Base-by-base conservation (phyloP, 2,113 vertebrate genomes). In the Cebus imitator region DNA sequence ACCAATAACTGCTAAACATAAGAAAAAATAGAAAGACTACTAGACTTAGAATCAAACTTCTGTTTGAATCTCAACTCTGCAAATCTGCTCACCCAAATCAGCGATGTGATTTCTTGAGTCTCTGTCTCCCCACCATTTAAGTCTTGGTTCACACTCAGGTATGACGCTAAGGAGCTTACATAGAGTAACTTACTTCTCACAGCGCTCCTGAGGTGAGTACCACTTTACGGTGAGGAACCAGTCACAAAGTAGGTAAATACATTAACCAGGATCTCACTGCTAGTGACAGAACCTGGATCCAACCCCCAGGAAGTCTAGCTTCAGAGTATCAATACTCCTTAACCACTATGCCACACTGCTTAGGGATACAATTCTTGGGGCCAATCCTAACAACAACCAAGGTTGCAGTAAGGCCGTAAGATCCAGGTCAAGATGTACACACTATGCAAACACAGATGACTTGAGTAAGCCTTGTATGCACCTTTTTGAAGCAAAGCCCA, bases 401-500 rank as follows among this genome's bases (percentile, higher is more conserved):
- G 2, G 35, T 14, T 78, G 68, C 0, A 5, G 1, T 18, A 40
- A 79, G 30, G 11, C 68, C 43, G 79, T n/a, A 50, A 79, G 70
- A 50, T n/a, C 55, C 37, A 81, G 43, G 30, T 45, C 79, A 64
- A 70, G 57, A 8, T n/a, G 8, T 32, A 75, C 57, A 80, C 3
- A 23, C 35, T 83, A n/a, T 3, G 37, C 68, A 78, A 58, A 91
- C 2, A 9, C 8, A 18, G 83, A 16, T 37, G 8, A 7, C 27
- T 83, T 84, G 61, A 68, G 75, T 27, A 91, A 93, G 83, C 18
- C 52, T 45, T 37, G 25, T 85, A n/a, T 48, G 25, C 18, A 66
- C 16, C 61, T 21, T 90, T 92, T 87, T n/a, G 58, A 94, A 94
- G 94, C 58, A 75, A 90, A 95, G 73, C 52, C 85, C 68, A 75